Percentiles rank a stretch among this genome's conserved stretches.
phyloP scores from a whole-genome alignment of 2,888 invertebrate genomes.

The Drosophila pegasa region DNA sequence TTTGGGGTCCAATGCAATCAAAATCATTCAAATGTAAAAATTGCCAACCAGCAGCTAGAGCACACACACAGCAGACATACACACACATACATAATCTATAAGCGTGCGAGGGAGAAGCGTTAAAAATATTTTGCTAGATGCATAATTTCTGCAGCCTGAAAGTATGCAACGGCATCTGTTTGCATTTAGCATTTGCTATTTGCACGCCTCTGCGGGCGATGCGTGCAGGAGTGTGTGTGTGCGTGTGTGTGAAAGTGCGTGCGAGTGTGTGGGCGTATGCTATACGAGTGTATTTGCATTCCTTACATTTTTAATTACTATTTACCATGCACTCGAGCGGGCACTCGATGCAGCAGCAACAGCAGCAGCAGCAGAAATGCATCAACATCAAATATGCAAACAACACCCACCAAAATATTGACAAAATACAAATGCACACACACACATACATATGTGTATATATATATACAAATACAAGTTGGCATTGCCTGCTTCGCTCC shows the following conservation, averaged over 20 bases:
- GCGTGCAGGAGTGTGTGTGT: conserved; percentile 6
- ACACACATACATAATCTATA: neutral
- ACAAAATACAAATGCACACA: conserved; percentile 48
- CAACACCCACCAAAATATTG: conserved; percentile 65
- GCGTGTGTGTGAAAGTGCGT: conserved; percentile 4
- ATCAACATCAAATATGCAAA: conserved; percentile 60
- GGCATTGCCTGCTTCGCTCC: neutral
- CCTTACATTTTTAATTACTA: conserved; percentile 79
- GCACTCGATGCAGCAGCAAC: conserved; percentile 48
- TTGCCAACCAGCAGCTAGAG: conserved; percentile 37
- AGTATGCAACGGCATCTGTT: conserved; percentile 66
- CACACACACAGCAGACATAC: conserved; percentile 7
- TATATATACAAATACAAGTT: neutral
- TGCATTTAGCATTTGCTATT: conserved; percentile 58
- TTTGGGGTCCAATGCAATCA: conserved; percentile 48
- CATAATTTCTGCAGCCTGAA: conserved; percentile 66
- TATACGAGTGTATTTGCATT: conserved; percentile 64
- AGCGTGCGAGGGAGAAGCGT: conserved; percentile 4
- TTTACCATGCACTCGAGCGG: conserved; percentile 74
- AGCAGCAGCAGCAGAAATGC: conserved; percentile 44
- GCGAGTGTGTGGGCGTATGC: neutral
- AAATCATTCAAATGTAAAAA: conserved; percentile 61
- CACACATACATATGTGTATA: neutral
- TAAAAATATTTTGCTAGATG: conserved; percentile 57
- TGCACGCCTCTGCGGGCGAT: conserved; percentile 24